phyloP scores from a whole-genome alignment of 2,113 vertebrate species.

The Hiodon alosoides region DNA sequence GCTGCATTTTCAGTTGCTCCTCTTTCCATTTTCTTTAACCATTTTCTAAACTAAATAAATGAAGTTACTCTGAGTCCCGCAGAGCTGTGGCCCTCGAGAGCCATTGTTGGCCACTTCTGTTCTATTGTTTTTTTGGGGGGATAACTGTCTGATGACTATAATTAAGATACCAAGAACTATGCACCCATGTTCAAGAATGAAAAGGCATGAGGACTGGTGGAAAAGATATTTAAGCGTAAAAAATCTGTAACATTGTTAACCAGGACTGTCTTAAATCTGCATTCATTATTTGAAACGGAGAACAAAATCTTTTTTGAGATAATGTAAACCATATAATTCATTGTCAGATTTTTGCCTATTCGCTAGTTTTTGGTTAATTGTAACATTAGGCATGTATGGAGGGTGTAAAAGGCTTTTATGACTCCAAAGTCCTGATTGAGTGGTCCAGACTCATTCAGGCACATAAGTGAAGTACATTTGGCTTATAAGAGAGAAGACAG shows the following conservation, averaged over 20 bases:
- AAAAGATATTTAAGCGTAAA: neutral
- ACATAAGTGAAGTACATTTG: neutral
- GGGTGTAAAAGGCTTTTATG: neutral
- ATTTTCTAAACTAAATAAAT: too few species aligned
- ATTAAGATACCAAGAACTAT: too few species aligned
- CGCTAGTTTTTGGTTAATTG: neutral
- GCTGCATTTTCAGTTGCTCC: too few species aligned
- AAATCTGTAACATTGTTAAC: neutral
- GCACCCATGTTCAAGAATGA: too few species aligned
- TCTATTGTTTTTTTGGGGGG: too few species aligned
- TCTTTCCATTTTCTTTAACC: too few species aligned
- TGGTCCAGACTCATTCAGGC: neutral
- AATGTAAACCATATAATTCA: neutral
- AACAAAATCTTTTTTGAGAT: neutral
- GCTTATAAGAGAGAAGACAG: neutral
- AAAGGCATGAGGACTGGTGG: neutral
- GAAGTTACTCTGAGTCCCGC: too few species aligned
- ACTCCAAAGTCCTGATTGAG: neutral
- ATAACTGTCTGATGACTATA: too few species aligned
- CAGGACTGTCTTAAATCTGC: neutral
- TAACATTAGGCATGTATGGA: neutral
- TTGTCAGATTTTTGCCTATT: neutral
- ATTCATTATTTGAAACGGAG: neutral
- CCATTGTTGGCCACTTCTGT: too few species aligned
- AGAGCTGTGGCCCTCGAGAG: too few species aligned